Base-by-base conservation (phyloP, 2,113 vertebrate genomes). In the Lepisosteus osseus region DNA sequence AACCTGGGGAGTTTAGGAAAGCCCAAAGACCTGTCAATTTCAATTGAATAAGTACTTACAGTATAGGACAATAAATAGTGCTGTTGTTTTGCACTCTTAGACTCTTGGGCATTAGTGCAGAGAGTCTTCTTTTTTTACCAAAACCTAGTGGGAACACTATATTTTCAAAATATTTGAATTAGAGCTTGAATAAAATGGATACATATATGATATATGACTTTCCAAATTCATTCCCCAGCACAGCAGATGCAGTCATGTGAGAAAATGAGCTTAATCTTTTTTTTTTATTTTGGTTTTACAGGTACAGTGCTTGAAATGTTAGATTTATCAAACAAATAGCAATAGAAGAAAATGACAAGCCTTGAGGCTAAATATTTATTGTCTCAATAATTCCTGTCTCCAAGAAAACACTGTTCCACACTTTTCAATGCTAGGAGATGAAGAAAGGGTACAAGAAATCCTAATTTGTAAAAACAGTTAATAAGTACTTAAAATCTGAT, bases 1-100 rank as follows among this genome's bases (percentile, higher is more conserved):
- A 70, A 72, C 74, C 74, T 44, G 61, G 11, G 54, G 72, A 79
- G 76, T 69, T 51, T 72, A 63, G 67, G 68, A 74, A 76, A 76
- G 76, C 63, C 61, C 29, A 64, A 71, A 61, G 61, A 76, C 57
- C 61, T 74, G 81, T 77, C 79, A 79, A 73, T 77, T 77, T 67
- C 75, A 75, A 79, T 83, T 79, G 74, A 71, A 42, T 62, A 65
- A 57, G 73, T 61, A 70, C 73, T 74, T 72, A 79, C 68, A 67
- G 72, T 15, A 47, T 72, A 45, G 65, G 61, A 74, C 55, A 55
- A 71, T 73, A 68, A 77, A 78, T 76, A 75, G 67, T 72, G 62
- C 75, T 75, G 76, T 78, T 76, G 74, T 71, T 68, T 68, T 65
- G 43, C 65, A 78, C 74, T 72, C 69, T 7, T 17, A 65, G 74